phyloP scores from a whole-genome alignment of 2,797 vertebrate genomes.

The Columba guinea region DNA sequence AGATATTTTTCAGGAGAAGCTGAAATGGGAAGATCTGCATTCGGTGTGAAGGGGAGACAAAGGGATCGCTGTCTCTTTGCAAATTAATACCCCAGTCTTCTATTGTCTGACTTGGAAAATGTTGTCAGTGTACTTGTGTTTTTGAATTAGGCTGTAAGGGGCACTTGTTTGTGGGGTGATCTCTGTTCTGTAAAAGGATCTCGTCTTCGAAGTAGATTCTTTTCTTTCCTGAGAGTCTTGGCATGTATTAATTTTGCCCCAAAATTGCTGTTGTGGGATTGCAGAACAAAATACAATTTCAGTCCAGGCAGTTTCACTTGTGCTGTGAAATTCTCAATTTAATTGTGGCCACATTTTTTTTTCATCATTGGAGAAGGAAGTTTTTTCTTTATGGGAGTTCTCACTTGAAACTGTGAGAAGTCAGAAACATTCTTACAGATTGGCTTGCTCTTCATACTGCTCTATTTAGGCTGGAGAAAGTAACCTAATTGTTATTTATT shows the following conservation, averaged over 20 bases:
- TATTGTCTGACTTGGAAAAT: conserved; percentile 54
- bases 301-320: not conserved
- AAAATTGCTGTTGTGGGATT: conserved; percentile 40
- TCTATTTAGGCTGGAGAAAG: conserved; percentile 34
- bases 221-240: conserved; percentile 42
- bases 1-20: conserved; percentile 32
- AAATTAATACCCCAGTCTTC: conserved; percentile 23
- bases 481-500: conserved; percentile 45
- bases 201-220: conserved; percentile 41
- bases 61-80: conserved; percentile 54
- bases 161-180: not conserved
- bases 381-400: conserved; percentile 18
- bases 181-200: conserved; percentile 24
- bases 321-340: conserved; percentile 44
- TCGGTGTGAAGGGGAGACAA: conserved; percentile 37
- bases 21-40: conserved; percentile 11
- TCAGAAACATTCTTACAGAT: conserved; percentile 43
- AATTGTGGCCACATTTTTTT: not conserved
- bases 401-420: conserved; percentile 31
- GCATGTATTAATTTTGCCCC: not conserved
- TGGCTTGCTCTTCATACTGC: conserved; percentile 35
- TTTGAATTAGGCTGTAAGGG: conserved; percentile 22
- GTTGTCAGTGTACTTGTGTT: conserved; percentile 24
- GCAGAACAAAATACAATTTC: not conserved
- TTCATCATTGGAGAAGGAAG: conserved; percentile 16